phyloP scores from a whole-genome alignment of 1,140 invertebrate genomes.

The Magallana gigas region DNA sequence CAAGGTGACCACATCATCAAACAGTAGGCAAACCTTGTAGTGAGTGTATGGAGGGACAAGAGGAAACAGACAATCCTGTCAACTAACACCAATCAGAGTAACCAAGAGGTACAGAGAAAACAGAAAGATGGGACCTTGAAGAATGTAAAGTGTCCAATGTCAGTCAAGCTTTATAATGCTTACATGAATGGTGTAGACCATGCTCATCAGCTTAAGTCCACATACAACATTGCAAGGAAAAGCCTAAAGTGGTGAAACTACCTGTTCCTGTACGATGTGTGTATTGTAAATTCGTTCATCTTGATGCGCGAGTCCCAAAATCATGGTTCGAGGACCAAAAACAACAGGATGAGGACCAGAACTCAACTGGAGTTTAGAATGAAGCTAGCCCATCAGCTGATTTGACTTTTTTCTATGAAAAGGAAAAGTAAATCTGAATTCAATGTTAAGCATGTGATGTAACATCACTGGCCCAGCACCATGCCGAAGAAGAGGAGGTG shows the following conservation, averaged over 20 bases:
- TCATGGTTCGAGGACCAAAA: conserved; percentile 15
- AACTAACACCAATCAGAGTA: conserved; percentile 22
- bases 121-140: not conserved
- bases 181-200: conserved; percentile 31
- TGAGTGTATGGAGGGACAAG: conserved; percentile 28
- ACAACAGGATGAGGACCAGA: conserved; percentile 1
- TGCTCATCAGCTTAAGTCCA: conserved; percentile 45
- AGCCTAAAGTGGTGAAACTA: conserved; percentile 53
- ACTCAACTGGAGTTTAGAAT: conserved; percentile 28
- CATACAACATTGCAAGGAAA: conserved; percentile 39
- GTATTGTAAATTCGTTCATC: conserved; percentile 30
- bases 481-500: conserved; percentile 32
- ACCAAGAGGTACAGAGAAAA: not conserved
- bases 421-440: not conserved
- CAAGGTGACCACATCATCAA: not conserved
- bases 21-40: conserved; percentile 18
- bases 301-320: conserved; percentile 36
- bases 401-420: not conserved
- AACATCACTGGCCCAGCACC: conserved; percentile 1
- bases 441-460: not conserved
- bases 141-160: not conserved
- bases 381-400: conserved; percentile 21
- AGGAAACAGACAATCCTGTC: conserved; percentile 16
- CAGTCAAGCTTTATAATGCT: not conserved
- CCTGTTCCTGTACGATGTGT: conserved; percentile 39